Evolutionary conservation across 2,888 invertebrate genomes (phyloP), one percentile per base, ranked within the genome.

Genomic region (Perizoma flavofasciatum): DNA sequence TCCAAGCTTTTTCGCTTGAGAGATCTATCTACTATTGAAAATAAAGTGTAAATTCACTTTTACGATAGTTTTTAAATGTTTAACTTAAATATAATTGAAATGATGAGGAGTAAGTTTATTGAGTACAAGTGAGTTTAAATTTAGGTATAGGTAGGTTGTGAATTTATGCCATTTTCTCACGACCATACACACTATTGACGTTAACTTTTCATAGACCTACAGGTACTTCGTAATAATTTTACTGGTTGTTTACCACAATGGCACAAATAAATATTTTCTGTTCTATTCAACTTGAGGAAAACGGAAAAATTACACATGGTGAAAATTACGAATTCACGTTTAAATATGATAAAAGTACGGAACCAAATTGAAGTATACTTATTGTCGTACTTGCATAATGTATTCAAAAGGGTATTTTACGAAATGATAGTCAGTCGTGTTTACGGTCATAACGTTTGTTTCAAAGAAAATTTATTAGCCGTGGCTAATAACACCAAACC

Each of bases 391-490:
- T 33, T 46, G 40, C 54, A 55, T 62, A 49, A 62, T 32, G 9
- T 74, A 83, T 82, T 82, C 80, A 70, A 75, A 77, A 75, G 73
- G 77, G 65, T 69, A 72, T 77, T 76, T 70, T 64, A 71, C 74
- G 61, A 76, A 78, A 79, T 72, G 65, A 74, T 67, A 65, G 71
- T 61, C 69, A 72, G 79, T 79, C 75, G 62, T 74, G 68, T 72
- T 72, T 71, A 67, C 61, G 10, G 49, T 59, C 56, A 66, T 68
- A 63, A 64, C 46, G 61, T 74, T 69, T 73, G 55, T 73, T 76
- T 78, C 77, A 83, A 82, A 81, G 77, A 66, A 76, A 82, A 83
- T 81, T 72, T 77, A 83, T 78, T 59, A 51, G 55, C 53, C 49
- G 33, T 55, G 52, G 49, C 55, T 72, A 69, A 72, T 71, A 71